phyloP scores from a whole-genome alignment of 2,888 invertebrate genomes.

The Aleiodes leptofemur region DNA sequence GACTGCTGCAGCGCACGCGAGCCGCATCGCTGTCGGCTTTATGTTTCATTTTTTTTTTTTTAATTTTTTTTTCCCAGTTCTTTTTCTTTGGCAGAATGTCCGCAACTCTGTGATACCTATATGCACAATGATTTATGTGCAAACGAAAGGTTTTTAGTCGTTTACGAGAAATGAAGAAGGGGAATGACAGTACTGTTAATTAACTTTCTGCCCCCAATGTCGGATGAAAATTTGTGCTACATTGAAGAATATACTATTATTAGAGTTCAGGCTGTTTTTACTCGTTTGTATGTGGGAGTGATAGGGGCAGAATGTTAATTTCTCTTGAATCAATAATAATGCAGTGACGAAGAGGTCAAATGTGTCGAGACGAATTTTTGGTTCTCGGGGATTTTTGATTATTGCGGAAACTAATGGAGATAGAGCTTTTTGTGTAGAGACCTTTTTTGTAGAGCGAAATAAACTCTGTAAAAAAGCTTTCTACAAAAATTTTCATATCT shows the following conservation, averaged over 20 bases:
- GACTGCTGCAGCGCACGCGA: conserved; percentile 45
- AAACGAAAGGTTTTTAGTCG: conserved; percentile 63
- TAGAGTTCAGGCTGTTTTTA: conserved; percentile 20
- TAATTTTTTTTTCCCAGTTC: not conserved
- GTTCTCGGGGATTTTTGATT: too few relatives aligned
- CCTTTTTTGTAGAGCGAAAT: too few relatives aligned
- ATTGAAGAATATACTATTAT: conserved; percentile 32
- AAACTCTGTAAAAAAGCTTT: too few relatives aligned
- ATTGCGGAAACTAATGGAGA: too few relatives aligned
- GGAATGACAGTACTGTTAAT: conserved; percentile 71
- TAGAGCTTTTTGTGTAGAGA: too few relatives aligned
- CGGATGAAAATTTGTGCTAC: conserved; percentile 49
- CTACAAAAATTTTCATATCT: too few relatives aligned
- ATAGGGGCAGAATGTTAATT: not conserved
- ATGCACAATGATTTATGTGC: conserved; percentile 67
- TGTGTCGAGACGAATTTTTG: too few relatives aligned
- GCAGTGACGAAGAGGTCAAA: too few relatives aligned
- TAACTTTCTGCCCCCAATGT: conserved; percentile 61
- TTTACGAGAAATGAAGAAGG: conserved; percentile 54
- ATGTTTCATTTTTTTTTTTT: too few relatives aligned
- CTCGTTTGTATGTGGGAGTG: conserved; percentile 8
- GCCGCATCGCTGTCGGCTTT: conserved; percentile 43
- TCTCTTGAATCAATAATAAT: conserved; percentile 8
- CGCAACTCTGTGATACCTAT: conserved; percentile 17
- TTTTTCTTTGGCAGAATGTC: conserved; percentile 39